Evolutionary conservation across 2,888 invertebrate genomes (phyloP).

Genomic region (Netelia melanura): DNA sequence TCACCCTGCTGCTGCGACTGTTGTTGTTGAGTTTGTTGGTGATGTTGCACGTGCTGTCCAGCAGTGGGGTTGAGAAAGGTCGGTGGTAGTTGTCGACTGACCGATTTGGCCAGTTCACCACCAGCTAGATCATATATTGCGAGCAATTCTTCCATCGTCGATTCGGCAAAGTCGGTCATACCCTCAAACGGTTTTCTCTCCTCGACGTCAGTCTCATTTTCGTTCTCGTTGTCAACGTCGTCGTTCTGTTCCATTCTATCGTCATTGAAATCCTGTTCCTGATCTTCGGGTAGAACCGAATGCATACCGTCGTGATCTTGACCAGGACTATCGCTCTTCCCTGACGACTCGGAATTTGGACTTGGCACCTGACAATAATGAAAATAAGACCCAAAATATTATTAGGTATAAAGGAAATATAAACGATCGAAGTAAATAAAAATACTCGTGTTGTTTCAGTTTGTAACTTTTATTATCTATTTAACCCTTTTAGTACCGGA

Average conservation of each 20-base stretch:
- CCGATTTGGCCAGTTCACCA: slow-evolving; percentile 84
- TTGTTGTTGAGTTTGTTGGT: slow-evolving; percentile 68
- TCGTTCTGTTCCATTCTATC: slow-evolving; percentile 70
- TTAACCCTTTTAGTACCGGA: too few relatives aligned
- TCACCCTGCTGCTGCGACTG: slow-evolving; percentile 65
- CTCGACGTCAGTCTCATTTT: slow-evolving; percentile 77
- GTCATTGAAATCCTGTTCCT: slow-evolving; percentile 72
- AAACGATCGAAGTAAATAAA: neutral
- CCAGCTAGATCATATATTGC: slow-evolving; percentile 86
- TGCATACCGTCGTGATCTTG: slow-evolving; percentile 70
- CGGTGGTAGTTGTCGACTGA: slow-evolving; percentile 84
- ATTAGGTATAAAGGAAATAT: neutral
- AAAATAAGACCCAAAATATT: slow-evolving; percentile 7
- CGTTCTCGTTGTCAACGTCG: slow-evolving; percentile 73
- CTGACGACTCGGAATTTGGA: slow-evolving; percentile 83
- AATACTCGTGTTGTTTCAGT: neutral
- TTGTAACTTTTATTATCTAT: neutral
- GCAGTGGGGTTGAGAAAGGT: slow-evolving; percentile 82
- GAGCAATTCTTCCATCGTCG: slow-evolving; percentile 86
- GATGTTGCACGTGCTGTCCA: slow-evolving; percentile 75
- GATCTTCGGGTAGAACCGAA: slow-evolving; percentile 77
- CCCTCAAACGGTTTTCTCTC: slow-evolving; percentile 81
- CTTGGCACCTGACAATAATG: slow-evolving; percentile 77
- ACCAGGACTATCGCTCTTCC: slow-evolving; percentile 80
- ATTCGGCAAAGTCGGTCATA: slow-evolving; percentile 86